These are phyloP conservation scores for Congeria kusceri DNA, from an alignment of 2,888 invertebrate species.

Conservation along the genomic window DNA sequence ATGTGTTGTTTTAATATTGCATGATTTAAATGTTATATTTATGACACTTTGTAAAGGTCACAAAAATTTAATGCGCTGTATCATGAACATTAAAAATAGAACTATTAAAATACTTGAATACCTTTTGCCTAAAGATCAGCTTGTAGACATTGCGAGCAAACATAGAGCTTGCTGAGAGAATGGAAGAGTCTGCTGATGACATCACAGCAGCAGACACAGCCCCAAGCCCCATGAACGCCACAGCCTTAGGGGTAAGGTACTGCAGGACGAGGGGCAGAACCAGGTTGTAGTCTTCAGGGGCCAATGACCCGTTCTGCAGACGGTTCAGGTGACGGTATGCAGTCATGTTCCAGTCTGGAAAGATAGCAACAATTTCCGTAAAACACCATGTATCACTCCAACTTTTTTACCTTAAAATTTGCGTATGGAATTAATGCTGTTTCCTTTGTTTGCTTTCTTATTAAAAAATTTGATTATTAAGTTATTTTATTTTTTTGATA, in stretches of 20 bases:
- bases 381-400: no score
- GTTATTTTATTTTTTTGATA: no score
- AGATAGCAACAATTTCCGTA: neutral
- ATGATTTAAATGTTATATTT: no score
- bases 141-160: constrained; percentile 99
- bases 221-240: constrained; percentile 98
- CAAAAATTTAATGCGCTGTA: no score
- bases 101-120: no score
- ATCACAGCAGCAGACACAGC: constrained; percentile 99
- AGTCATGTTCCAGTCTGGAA: constrained; percentile 97
- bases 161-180: constrained; percentile 99
- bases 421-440: no score
- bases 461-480: no score
- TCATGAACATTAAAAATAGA: no score
- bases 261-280: constrained; percentile 98
- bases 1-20: no score
- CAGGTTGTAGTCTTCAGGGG: constrained; percentile 92
- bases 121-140: constrained; percentile 96
- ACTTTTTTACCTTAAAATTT: no score
- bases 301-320: constrained; percentile 72
- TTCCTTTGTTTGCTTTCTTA: no score
- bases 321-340: constrained; percentile 87
- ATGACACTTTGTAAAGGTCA: no score
- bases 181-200: constrained; percentile 99
- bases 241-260: constrained; percentile 97